Percentiles rank a stretch among this genome's conserved stretches.
These are phyloP conservation scores for Adelphocoris suturalis DNA, from an alignment of 2,888 invertebrate species.

Conservation along the genomic window DNA sequence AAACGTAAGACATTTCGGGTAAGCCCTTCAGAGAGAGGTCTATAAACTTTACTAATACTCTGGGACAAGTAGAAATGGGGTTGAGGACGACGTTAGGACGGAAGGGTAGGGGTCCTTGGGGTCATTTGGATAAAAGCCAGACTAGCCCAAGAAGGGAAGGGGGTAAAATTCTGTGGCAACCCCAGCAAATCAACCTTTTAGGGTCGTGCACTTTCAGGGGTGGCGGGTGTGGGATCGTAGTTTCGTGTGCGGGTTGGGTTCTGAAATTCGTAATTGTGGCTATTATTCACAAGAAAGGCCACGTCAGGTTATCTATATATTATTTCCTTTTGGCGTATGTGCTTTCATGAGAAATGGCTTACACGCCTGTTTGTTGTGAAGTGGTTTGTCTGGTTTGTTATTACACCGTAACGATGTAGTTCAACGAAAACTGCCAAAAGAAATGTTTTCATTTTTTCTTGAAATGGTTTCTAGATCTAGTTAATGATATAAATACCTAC, in stretches of 20 bases:
- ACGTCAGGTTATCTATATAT: slow-evolving; percentile 36
- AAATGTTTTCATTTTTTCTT: no score
- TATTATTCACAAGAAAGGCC: slow-evolving; percentile 26
- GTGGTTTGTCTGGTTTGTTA: not conserved
- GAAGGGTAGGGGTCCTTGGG: not conserved
- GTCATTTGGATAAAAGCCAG: slow-evolving; percentile 62
- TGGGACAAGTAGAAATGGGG: slow-evolving; percentile 43
- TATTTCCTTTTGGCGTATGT: not conserved
- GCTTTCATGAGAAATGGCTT: not conserved
- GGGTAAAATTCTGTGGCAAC: not conserved
- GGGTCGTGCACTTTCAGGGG: slow-evolving; percentile 40
- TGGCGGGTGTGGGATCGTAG: not conserved
- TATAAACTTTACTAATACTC: slow-evolving; percentile 57
- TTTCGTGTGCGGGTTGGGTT: slow-evolving; percentile 19
- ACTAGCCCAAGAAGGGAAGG: not conserved
- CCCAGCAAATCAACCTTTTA: slow-evolving; percentile 39
- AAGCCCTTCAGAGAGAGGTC: slow-evolving; percentile 24
- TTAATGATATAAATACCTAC: no score
- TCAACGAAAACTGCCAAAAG: no score
- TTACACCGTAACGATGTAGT: no score
- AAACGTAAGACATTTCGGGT: slow-evolving; percentile 37
- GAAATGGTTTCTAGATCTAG: no score
- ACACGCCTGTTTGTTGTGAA: not conserved
- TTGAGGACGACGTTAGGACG: not conserved
- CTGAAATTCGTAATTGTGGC: slow-evolving; percentile 37